phyloP scores from a whole-genome alignment of 2,797 vertebrate species.

The Poecilia velifera region DNA sequence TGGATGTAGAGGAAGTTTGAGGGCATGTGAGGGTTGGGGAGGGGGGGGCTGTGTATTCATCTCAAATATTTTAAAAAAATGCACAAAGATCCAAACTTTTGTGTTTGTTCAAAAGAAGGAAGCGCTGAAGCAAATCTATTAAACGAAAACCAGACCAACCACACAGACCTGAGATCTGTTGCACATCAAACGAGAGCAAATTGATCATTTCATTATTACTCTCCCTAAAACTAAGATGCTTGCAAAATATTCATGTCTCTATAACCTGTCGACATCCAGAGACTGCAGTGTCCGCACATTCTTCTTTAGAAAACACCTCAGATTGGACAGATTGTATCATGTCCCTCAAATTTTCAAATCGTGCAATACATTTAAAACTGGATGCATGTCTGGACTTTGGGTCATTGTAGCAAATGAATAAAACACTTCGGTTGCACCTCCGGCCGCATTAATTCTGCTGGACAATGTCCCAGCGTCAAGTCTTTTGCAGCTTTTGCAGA shows the following conservation, averaged over 20 bases:
- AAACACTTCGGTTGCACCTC: neutral
- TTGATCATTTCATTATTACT: constrained; percentile 35
- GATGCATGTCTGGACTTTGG: neutral
- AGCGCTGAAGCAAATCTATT: constrained; percentile 20
- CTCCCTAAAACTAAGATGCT: constrained; percentile 49
- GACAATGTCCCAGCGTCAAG: neutral
- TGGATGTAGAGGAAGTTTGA: constrained; percentile 36
- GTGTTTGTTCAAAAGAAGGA: neutral
- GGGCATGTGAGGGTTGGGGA: neutral
- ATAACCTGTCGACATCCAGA: neutral
- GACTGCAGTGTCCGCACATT: neutral
- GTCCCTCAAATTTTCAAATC: neutral
- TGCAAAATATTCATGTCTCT: neutral
- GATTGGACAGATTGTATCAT: neutral
- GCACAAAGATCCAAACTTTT: constrained; percentile 9
- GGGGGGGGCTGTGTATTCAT: neutral
- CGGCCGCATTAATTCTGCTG: neutral
- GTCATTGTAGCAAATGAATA: neutral
- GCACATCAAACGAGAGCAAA: neutral
- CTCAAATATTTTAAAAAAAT: constrained; percentile 25
- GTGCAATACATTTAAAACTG: neutral
- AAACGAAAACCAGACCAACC: neutral
- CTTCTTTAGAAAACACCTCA: neutral
- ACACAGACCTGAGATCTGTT: neutral
- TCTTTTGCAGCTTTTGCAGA: no score